Base-by-base conservation (phyloP, 2,888 invertebrate genomes). In the Sarcophaga rosellei region DNA sequence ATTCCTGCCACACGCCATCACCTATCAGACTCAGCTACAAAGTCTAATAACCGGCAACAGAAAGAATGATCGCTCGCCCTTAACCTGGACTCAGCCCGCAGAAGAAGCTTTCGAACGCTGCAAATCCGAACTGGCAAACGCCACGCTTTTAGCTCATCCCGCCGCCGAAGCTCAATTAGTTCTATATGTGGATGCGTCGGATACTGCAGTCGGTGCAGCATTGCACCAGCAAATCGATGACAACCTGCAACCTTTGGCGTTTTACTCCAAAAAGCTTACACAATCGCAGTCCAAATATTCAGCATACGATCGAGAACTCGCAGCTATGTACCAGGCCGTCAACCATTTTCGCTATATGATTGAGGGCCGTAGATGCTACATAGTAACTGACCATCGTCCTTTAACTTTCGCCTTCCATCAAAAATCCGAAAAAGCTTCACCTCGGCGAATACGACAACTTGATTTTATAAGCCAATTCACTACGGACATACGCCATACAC, bases 261-360 rank as follows among this genome's bases (percentile, higher is more conserved):
- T 85, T 23, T 93, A 70, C 20, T 78, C 78, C 12, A 47, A 73
- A 23, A 21, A 59, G 20, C 21, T 61, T 20, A 61, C 20, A 20
- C n/a, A 61, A 4, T 59, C 72, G 61, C 59, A 17, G 57, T 23
- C 72, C 47, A 47, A 47, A 47, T 47, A 47, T 47, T 47, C 15
- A 47, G 47, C 47, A 15, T 47, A 47, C 47, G 72, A 72, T n/a
- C 21, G 72, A 11, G 59, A 61, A 35, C 25, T 72, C 23, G 20
- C 72, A 15, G 72, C 61, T 1, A 72, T 61, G 17, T 72, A 72
- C 17, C 20, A 35, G 35, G 61, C 73, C 3, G 73, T 74, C 2
- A 8, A 15, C 45, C 21, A 59, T 44, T 72, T 72, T 20, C 44
- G 61, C 0, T 72, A 72, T 5, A 59, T 59, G 10, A 72, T 72